A percentile compares a stretch with the other conserved stretches of the same genome.
Conservation (phyloP, 2,797 vertebrate species). For the Jordanella pulchra region DNA sequence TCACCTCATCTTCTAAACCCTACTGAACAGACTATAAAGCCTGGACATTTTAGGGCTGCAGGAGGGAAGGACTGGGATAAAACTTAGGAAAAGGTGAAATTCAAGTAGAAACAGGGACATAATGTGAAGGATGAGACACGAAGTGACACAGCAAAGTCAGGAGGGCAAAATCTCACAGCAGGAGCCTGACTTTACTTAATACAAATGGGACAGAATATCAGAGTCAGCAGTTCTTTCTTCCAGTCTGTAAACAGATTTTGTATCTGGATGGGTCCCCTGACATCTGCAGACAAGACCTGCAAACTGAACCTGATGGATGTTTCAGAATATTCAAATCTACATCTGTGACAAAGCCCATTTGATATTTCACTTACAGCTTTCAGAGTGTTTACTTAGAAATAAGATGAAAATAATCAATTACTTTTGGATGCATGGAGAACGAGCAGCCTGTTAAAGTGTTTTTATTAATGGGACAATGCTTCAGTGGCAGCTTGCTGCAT, state of each 20-base stretch:
- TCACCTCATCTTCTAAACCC: background rate
- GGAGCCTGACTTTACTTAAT: constrained; percentile 10
- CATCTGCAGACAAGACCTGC: background rate
- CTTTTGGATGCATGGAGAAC: background rate
- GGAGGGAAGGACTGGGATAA: background rate
- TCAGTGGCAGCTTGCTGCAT: too few species aligned
- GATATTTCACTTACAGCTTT: background rate
- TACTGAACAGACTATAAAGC: background rate
- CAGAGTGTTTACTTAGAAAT: background rate
- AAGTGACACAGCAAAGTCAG: constrained; percentile 2
- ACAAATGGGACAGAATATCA: constrained; percentile 5
- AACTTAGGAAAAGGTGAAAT: background rate
- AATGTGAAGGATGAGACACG: constrained; percentile 13
- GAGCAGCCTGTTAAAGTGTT: background rate
- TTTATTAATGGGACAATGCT: too few species aligned
- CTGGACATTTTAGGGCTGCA: constrained; percentile 4
- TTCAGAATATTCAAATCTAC: background rate
- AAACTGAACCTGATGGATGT: background rate
- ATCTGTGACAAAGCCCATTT: background rate
- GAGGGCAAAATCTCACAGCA: constrained; percentile 2
- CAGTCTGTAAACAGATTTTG: constrained; percentile 15
- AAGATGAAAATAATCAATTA: too few species aligned
- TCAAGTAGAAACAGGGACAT: background rate
- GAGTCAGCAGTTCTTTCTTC: constrained; percentile 30
- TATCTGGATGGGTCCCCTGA: constrained; percentile 28